Conservation (phyloP, 2,888 invertebrate species). For the Diarsia dahlii region DNA sequence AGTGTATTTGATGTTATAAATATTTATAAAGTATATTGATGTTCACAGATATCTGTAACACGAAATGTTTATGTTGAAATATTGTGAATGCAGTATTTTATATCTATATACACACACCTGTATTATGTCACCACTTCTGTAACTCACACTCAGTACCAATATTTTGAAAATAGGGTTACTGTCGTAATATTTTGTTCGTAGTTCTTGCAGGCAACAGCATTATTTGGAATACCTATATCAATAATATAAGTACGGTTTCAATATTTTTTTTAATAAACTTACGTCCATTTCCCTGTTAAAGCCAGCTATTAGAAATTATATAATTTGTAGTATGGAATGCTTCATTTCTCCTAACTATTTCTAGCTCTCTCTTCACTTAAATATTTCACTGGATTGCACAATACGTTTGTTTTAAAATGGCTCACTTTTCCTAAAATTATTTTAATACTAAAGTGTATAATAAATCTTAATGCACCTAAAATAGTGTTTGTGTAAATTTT, state of each 20-base stretch:
- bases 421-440: conserved; percentile 89
- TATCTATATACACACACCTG: conserved; percentile 71
- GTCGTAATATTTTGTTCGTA: conserved; percentile 71
- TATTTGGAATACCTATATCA: conserved; percentile 72
- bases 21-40: conserved; percentile 66
- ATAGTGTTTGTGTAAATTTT: conserved; percentile 82
- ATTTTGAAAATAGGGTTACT: conserved; percentile 72
- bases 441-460: conserved; percentile 79
- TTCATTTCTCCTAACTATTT: conserved; percentile 89
- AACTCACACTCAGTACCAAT: conserved; percentile 78
- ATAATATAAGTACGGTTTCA: conserved; percentile 75
- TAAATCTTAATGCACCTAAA: conserved; percentile 82
- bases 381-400: conserved; percentile 90
- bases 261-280: conserved; percentile 75
- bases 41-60: conserved; percentile 72
- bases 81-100: conserved; percentile 72
- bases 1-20: conserved; percentile 79
- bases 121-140: conserved; percentile 76
- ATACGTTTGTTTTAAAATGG: conserved; percentile 90
- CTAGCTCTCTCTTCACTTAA: conserved; percentile 88
- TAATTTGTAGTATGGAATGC: conserved; percentile 90
- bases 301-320: conserved; percentile 88
- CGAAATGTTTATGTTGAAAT: conserved; percentile 69
- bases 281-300: conserved; percentile 91
- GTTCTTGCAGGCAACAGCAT: conserved; percentile 77